phyloP scores from a whole-genome alignment of 2,888 invertebrate genomes.

The Megamerina dolium region DNA sequence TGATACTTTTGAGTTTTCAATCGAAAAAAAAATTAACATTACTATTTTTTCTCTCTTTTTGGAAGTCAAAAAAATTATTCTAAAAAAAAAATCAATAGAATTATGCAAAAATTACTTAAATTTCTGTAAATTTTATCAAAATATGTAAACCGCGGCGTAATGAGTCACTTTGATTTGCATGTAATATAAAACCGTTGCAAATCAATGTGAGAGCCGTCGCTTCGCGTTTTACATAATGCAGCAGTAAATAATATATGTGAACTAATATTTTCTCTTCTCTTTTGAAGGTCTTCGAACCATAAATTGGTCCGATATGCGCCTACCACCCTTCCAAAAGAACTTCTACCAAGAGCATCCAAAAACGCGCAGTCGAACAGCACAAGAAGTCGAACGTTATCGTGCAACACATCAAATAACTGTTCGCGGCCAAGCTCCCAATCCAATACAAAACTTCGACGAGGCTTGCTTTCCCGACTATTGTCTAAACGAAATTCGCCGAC shows the following conservation, averaged over 20 bases:
- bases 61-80: neutral
- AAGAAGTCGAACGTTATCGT: slow-evolving; percentile 65
- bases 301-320: slow-evolving; percentile 53
- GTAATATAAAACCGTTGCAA: too few species aligned
- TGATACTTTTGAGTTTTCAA: neutral
- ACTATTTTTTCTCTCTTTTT: neutral
- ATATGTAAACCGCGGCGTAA: too few species aligned
- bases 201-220: too few species aligned
- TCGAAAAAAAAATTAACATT: neutral
- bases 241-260: too few species aligned
- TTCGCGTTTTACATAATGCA: too few species aligned
- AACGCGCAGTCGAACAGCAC: slow-evolving; percentile 56
- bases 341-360: slow-evolving; percentile 71
- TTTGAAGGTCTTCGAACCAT: slow-evolving; percentile 53
- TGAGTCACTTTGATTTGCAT: too few species aligned
- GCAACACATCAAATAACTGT: slow-evolving; percentile 66
- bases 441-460: slow-evolving; percentile 73
- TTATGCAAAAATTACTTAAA: slow-evolving; percentile 5
- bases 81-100: slow-evolving; percentile 1
- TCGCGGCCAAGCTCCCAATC: slow-evolving; percentile 67
- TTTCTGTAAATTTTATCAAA: slow-evolving; percentile 5
- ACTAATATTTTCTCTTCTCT: too few species aligned
- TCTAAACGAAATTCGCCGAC: slow-evolving; percentile 57
- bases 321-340: slow-evolving; percentile 72
- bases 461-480: slow-evolving; percentile 73